Evolutionary conservation across 2,113 vertebrate genomes (phyloP), one percentile per base, ranked within the genome.

Genomic region (Gymnorhina tibicen): DNA sequence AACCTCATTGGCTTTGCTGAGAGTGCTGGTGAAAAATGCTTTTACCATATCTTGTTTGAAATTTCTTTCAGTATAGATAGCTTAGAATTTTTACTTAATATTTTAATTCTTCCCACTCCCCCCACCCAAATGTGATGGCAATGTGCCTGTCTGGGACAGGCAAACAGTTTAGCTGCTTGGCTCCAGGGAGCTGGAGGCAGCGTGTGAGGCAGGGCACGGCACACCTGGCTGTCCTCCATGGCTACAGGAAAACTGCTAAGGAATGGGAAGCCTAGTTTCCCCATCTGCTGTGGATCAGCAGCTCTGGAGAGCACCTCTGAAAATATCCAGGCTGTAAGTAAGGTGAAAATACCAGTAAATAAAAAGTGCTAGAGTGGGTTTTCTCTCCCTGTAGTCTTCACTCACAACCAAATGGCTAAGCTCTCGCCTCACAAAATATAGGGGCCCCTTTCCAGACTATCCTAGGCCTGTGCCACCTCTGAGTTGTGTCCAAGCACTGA

Each of bases 151-250:
- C 35, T 82, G 73, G 46, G 33, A 16, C 28, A 67, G 41, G 32
- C 26, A 83, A 35, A 15, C 3, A 3, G 2, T 19, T 80, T 58
- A 56, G 47, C 52, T 73, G 49, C 55, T n/a, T 46, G 66, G 28
- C 22, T 58, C 19, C 0, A 2, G 42, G n/a, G 37, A 52, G 24
- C 21, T 47, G 41, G 13, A 46, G 30, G 64, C 41, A 85, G 68
- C 0, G 0, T 24, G 27, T 4, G 6, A 16, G 58, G 44, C 33
- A 68, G 62, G 20, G 14, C 20, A n/a, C 2, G 0, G 3, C 9
- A 17, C 21, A 13, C 15, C 33, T 68, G 52, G 26, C 30, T 63
- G 33, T 42, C 12, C 52, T 81, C 47, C 66, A 42, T 6, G 23
- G 49, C 39, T 63, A 21, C 60, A 63, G 37, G 14, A 66, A 82